Percentiles rank a stretch among this genome's conserved stretches.
Conservation (phyloP, 2,113 vertebrate genomes). For the Antidorcas marsupialis region DNA sequence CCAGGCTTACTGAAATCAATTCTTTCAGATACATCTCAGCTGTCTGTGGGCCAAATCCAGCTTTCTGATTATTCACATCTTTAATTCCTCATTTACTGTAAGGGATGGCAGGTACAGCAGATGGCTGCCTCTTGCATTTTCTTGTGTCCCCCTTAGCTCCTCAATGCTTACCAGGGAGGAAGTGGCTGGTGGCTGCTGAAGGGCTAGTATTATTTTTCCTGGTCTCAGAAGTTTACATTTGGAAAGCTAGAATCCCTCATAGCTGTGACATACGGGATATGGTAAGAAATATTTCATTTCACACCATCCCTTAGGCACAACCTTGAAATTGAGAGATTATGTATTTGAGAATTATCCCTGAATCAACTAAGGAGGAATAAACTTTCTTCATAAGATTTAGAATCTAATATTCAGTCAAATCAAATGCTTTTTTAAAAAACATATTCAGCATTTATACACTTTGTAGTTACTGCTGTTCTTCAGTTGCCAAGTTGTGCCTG, state of each 20-base stretch:
- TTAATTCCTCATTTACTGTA: not conserved
- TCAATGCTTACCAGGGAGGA: not conserved
- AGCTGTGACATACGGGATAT: not conserved
- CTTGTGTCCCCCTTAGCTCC: not conserved
- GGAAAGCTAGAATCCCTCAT: not conserved
- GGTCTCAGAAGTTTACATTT: not conserved
- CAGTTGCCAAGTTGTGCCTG: not conserved
- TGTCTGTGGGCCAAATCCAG: not conserved
- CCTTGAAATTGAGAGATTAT: not conserved
- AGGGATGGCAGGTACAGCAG: not conserved
- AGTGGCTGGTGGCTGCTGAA: not conserved
- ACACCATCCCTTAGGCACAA: not conserved
- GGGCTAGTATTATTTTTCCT: not conserved
- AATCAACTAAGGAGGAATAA: not conserved
- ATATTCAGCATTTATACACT: not conserved
- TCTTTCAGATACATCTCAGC: not conserved
- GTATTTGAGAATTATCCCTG: not conserved
- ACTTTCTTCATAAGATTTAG: not conserved
- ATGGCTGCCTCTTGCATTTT: not conserved
- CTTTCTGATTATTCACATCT: not conserved
- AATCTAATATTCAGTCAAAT: not conserved
- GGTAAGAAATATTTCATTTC: not conserved
- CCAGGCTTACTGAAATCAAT: not conserved
- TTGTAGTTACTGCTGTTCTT: not conserved
- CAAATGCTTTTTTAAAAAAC: not conserved